Evolutionary conservation across 2,113 vertebrate genomes (phyloP).

Genomic region (Seriola rivoliana): DNA sequence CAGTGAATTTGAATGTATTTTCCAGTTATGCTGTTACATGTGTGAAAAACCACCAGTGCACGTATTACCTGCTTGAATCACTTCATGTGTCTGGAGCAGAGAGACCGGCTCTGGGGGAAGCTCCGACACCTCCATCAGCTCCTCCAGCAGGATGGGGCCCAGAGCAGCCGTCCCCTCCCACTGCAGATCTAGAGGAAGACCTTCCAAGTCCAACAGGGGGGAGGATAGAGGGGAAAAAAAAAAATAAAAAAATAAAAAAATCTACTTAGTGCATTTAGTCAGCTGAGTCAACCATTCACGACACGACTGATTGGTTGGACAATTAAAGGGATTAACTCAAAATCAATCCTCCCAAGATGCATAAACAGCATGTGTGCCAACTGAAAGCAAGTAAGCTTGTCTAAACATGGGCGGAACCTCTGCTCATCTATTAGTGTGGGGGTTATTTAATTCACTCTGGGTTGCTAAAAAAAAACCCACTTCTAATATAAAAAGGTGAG

Average conservation of each 20-base stretch:
- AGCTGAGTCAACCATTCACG: slow-evolving; percentile 28
- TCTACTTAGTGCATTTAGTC: neutral
- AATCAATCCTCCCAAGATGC: slow-evolving; percentile 47
- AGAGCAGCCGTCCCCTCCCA: slow-evolving; percentile 49
- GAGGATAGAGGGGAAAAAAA: neutral
- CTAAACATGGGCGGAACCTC: slow-evolving; percentile 32
- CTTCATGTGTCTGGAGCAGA: neutral
- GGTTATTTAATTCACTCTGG: neutral
- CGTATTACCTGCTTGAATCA: slow-evolving; percentile 15
- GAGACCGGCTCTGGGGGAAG: neutral
- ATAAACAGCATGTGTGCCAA: slow-evolving; percentile 35
- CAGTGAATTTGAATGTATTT: neutral
- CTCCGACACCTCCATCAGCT: neutral
- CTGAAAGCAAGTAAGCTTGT: slow-evolving; percentile 30
- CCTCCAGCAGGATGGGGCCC: slow-evolving; percentile 59
- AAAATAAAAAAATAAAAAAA: neutral
- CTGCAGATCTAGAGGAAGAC: slow-evolving; percentile 13
- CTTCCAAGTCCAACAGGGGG: neutral
- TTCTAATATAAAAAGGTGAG: neutral
- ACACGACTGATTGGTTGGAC: slow-evolving; percentile 47
- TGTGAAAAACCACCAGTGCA: no score
- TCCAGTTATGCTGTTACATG: neutral
- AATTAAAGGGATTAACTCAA: slow-evolving; percentile 50
- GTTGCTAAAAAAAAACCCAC: neutral
- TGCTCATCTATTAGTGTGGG: neutral